These are phyloP conservation scores for Gavia stellata DNA, from an alignment of 2,113 vertebrate species.

Conservation along the genomic window DNA sequence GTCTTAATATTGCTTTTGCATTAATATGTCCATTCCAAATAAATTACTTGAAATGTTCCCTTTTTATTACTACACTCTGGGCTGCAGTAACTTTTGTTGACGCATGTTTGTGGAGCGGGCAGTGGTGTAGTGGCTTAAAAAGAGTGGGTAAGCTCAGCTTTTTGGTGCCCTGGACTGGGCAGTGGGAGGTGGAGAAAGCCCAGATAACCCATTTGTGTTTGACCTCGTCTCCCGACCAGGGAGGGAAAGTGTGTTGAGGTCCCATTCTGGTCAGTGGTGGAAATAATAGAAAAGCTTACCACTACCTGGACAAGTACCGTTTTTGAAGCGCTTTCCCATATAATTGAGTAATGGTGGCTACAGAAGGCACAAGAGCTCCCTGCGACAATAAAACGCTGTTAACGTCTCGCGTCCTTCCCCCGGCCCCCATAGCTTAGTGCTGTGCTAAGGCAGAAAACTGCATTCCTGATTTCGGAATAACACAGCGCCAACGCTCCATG, in stretches of 20 bases:
- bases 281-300: not conserved
- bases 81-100: not conserved
- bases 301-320: not conserved
- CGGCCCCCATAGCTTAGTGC: not conserved
- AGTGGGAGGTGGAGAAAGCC: not conserved
- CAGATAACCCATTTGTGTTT: not conserved
- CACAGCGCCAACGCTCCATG: rapidly evolving
- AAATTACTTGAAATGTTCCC: slow-evolving; percentile 57
- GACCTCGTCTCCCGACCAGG: rapidly evolving
- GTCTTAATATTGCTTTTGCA: slow-evolving; percentile 74
- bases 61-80: slow-evolving; percentile 57
- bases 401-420: rapidly evolving
- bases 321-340: not conserved
- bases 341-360: not conserved
- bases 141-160: not conserved
- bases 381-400: not conserved
- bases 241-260: not conserved
- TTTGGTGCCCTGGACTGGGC: not conserved
- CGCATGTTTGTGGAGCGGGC: not conserved
- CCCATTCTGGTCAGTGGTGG: not conserved
- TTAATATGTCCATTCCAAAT: slow-evolving; percentile 71
- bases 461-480: not conserved
- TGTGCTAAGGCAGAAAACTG: not conserved
- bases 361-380: not conserved
- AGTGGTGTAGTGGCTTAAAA: not conserved